Evolutionary conservation across 2,888 invertebrate species (phyloP), one percentile per base, ranked within the genome.

Genomic region (Amblyjoppa proteus): DNA sequence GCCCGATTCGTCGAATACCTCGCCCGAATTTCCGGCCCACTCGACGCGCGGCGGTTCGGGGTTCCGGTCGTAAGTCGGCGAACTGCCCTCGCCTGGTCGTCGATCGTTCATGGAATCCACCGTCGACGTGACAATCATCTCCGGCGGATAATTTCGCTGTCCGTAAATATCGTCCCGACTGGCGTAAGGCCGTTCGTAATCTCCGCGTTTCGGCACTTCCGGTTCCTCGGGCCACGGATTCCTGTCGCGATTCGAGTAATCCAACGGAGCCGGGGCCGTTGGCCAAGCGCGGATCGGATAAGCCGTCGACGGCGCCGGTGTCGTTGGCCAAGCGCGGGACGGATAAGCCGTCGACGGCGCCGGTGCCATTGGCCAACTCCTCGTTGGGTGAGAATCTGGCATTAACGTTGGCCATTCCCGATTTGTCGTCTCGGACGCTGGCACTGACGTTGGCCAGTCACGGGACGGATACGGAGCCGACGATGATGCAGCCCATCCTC

Each of bases 391-490:
- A 73, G 68, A 81, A 66, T 64, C 56, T 66, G 61, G 66, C 34
- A 56, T 45, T 53, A 38, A 71, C 25, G 69, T 28, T n/a, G 83
- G 31, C 58, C 45, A 71, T 64, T 61, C 73, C 13, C 61, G 79
- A 34, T 53, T 69, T 34, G 80, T 38, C 56, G 56, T 61, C 16
- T 49, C 73, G 45, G 68, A 53, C 4, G 31, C 45, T 20, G 79
- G 73, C 45, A 53, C 69, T 56, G 78, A 56, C 51, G 76, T 38
- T 61, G 87, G 64, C 58, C 77, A 68, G 0, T 73, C 71, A 11
- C 34, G 73, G 20, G 68, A 34, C 70, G 86, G 76, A 81, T 85
- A 71, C 28, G 87, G 53, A 58, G 56, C 56, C 56, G 78, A 71
- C 77, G 83, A 73, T 53, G 88, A 34, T 76, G 83, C n/a, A 58